Evolutionary conservation across 23 tunicate species (phyloP).

Genomic region (Pegea sp.): DNA sequence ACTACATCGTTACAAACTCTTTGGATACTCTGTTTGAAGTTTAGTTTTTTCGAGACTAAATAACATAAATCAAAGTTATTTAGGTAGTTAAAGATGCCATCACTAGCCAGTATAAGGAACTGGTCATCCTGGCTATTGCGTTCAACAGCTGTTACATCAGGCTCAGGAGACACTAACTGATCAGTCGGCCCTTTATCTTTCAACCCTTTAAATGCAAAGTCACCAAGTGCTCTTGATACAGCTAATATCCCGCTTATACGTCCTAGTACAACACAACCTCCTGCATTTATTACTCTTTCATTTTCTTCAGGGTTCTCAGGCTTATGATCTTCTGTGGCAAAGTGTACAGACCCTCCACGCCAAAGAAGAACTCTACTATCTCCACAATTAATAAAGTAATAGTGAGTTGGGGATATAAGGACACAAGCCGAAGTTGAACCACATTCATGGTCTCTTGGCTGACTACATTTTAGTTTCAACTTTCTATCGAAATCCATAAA

Average conservation of each 20-base stretch:
- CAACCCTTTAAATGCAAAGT: slow-evolving; percentile 77
- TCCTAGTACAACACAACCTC: slow-evolving; percentile 93
- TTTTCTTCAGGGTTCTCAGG: slow-evolving; percentile 70
- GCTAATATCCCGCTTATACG: slow-evolving; percentile 94
- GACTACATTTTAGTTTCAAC: slow-evolving; percentile 22
- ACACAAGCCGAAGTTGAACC: slow-evolving; percentile 94
- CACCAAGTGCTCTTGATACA: slow-evolving; percentile 95
- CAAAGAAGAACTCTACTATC: slow-evolving; percentile 73
- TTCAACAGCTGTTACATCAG: slow-evolving; percentile 47
- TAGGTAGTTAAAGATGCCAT: slow-evolving; percentile 89
- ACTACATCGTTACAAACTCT: slow-evolving; percentile 57
- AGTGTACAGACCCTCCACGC: slow-evolving; percentile 31
- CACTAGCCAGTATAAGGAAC: slow-evolving; percentile 83
- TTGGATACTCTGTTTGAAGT: slow-evolving; percentile 17
- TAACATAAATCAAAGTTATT: slow-evolving; percentile 43
- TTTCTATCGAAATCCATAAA: slow-evolving; percentile 40
- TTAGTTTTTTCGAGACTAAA: slow-evolving; percentile 28
- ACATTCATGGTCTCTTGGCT: slow-evolving; percentile 31
- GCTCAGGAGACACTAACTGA: slow-evolving; percentile 91
- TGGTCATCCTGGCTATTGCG: slow-evolving; percentile 36
- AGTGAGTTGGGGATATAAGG: slow-evolving; percentile 63
- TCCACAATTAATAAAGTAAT: slow-evolving; percentile 90
- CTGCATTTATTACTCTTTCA: slow-evolving; percentile 86
- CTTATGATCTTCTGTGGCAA: slow-evolving; percentile 94
- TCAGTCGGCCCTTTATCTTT: slow-evolving; percentile 46